Evolutionary conservation across 2,113 vertebrate species (phyloP).

Genomic region (Clupea harengus): DNA sequence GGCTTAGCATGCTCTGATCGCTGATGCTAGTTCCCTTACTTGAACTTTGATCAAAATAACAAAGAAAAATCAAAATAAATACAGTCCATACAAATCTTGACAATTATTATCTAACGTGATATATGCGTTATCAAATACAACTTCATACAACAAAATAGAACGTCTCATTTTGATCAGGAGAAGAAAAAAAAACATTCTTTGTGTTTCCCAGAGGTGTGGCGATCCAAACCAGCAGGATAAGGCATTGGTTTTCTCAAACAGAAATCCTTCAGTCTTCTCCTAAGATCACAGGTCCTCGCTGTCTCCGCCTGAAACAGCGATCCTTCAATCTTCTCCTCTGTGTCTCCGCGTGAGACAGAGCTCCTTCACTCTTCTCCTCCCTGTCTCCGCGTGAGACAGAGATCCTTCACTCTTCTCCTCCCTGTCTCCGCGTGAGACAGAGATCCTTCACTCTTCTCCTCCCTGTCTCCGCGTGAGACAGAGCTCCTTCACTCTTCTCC

Average conservation of each 20-base stretch:
- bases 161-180: neutral
- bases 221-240: neutral
- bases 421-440: too few relatives aligned
- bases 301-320: too few relatives aligned
- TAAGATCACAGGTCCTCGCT: neutral
- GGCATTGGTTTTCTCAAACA: neutral
- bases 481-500: too few relatives aligned
- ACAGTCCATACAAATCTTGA: neutral
- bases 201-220: neutral
- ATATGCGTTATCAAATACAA: neutral
- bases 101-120: neutral
- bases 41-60: neutral
- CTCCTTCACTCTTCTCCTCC: neutral
- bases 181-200: neutral
- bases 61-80: neutral
- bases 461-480: too few relatives aligned
- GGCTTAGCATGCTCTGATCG: neutral
- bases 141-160: constrained; percentile 6
- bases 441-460: too few relatives aligned
- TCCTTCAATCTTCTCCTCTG: neutral
- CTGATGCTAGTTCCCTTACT: neutral
- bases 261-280: neutral
- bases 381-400: neutral
- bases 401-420: too few relatives aligned
- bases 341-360: too few relatives aligned